phyloP scores from a whole-genome alignment of 2,797 vertebrate species.

The Gymnocypris eckloni region DNA sequence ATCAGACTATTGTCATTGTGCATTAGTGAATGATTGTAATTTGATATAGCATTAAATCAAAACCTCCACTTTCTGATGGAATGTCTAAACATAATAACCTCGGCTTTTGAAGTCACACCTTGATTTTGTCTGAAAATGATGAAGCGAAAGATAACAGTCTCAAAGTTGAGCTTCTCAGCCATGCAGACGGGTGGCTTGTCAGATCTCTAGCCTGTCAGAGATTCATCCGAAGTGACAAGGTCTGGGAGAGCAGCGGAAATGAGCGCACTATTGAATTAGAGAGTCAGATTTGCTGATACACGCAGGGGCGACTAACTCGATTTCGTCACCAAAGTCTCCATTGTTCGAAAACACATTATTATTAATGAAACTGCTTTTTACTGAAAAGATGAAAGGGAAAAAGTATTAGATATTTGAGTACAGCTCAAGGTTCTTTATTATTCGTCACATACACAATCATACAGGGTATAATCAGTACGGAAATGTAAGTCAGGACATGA shows the following conservation, averaged over 20 bases:
- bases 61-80: not conserved
- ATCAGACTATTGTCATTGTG: not conserved
- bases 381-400: constrained; percentile 20
- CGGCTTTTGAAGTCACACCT: constrained; percentile 23
- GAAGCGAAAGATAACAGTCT: constrained; percentile 27
- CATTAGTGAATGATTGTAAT: constrained; percentile 6
- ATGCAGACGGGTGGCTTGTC: constrained; percentile 51
- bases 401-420: not conserved
- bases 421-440: too few relatives aligned
- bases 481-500: too few relatives aligned
- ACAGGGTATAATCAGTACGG: too few relatives aligned
- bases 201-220: constrained; percentile 42
- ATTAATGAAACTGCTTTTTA: constrained; percentile 55
- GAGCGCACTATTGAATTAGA: constrained; percentile 62
- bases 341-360: constrained; percentile 58
- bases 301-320: constrained; percentile 50
- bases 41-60: constrained; percentile 10
- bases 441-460: too few relatives aligned
- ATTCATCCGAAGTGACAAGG: constrained; percentile 62
- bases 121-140: constrained; percentile 26
- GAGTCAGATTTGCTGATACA: constrained; percentile 65
- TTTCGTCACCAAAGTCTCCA: constrained; percentile 53
- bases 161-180: not conserved
- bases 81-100: constrained; percentile 13
- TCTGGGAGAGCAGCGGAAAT: constrained; percentile 50